Evolutionary conservation across 2,888 invertebrate species (phyloP).

Genomic region (Metallyticus violacea): DNA sequence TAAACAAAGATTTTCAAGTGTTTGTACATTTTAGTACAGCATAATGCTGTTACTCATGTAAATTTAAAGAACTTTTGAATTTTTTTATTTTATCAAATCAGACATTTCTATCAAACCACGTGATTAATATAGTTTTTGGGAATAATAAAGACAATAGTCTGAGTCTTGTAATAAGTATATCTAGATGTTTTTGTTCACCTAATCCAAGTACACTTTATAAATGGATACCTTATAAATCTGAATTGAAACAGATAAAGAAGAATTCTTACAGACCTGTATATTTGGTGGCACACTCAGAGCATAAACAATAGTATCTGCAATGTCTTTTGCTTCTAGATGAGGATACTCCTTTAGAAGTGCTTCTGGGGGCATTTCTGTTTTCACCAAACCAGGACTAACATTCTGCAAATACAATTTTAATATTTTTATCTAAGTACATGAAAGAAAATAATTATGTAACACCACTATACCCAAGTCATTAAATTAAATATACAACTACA

Average conservation of each 20-base stretch:
- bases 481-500: no score
- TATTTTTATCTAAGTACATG: no score
- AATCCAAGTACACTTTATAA: neutral
- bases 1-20: no score
- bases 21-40: no score
- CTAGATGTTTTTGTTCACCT: no score
- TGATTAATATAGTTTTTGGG: no score
- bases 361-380: conserved; percentile 23
- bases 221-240: neutral
- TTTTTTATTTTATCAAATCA: no score
- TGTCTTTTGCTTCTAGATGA: neutral
- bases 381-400: conserved; percentile 24
- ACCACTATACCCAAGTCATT: no score
- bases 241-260: neutral
- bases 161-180: neutral
- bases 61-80: no score
- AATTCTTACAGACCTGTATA: neutral
- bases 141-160: neutral
- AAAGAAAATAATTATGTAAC: no score
- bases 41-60: no score
- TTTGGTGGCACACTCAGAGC: conserved; percentile 1
- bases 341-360: neutral
- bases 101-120: no score
- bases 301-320: conserved; percentile 9
- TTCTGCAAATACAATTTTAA: conserved; percentile 31